Base-by-base conservation (phyloP, 2,888 invertebrate genomes). In the Melitaea athalia region DNA sequence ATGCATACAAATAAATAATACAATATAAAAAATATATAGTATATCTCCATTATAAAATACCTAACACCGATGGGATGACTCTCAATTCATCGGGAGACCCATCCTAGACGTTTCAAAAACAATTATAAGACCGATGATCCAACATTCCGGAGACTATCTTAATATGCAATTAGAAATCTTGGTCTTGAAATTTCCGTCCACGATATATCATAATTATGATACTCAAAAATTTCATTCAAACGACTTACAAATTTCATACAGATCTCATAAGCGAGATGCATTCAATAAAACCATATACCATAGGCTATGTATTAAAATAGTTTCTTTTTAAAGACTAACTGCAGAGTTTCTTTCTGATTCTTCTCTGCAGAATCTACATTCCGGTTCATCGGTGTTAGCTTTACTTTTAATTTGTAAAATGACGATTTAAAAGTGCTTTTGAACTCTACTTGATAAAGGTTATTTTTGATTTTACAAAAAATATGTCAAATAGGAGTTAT, bases 1-100 rank as follows among this genome's bases (percentile, higher is more conserved):
- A 85, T 84, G 80, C 80, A 74, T 84, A 82, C 80, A 83, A 87
- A 82, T 79, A 76, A 85, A 85, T 83, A 84, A 79, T 84, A 82
- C 73, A n/a, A 71, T 79, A 87, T 88, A 82, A 87, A 89, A 89
- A 88, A 88, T 87, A 83, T 81, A 81, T 76, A 83, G 78, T 83
- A 79, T 79, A 80, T 85, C 80, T 85, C 68, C 59, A 47, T 61
- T 64, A 63, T 63, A 65, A 64, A 77, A 78, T 78, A 76, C 77
- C 76, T 79, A 47, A 17, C 43, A 59, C 11, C 47, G 60, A 31
- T 60, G 60, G 60, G 60, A 45, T 15, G 50, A 49, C 31, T 49
- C 50, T 12, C 33, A 8, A 15, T 15, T 69, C 53, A 69, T 63
- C 14, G 65, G 45, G 45, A 38, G 45, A n/a, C 15, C 45, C 47